Base-by-base conservation (phyloP, 2,113 vertebrate species). In the Zosterops japonicus region DNA sequence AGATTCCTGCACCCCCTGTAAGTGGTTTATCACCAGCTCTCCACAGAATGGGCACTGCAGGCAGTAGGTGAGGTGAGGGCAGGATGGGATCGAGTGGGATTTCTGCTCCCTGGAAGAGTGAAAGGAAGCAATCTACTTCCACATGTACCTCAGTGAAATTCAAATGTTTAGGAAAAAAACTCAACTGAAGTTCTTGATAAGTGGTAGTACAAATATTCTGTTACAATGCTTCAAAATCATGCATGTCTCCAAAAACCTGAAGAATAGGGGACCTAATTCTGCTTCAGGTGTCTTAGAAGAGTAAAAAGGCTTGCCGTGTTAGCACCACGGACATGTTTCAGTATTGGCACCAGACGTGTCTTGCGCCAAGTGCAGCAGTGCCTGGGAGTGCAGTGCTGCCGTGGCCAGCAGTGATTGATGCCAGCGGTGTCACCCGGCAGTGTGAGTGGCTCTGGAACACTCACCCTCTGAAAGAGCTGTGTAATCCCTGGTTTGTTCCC, bases 271-370 rank as follows among this genome's bases (percentile, higher is more conserved):
- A 59, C 41, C 47, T 50, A n/a, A 85, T 68, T 69, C 50, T 89
- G 29, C 76, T 64, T 79, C 10, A 41, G 17, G 5, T 42, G 36
- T 13, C 27, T 71, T 57, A 2, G 13, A 69, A 64, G 19, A n/a
- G 52, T 41, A 8, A 21, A n/a, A 64, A 52, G 6, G 25, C 25
- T 35, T 28, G 19, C 15, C 25, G 9, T 24, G 23, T 53, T 53
- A 31, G 39, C 29, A 31, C 27, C 35, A 29, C 18, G 53, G 18
- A 11, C 46, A n/a, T 3, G 14, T 4, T 41, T 21, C 50, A 23
- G 3, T 7, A 2, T 33, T 6, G 8, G 36, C 31, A 35, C 7
- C 17, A 4, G n/a, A 0, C 7, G 0, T 35, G 61, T 41, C 4
- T 27, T 33, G 53, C 68, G 39, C 71, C 10, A 14, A 29, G 46